These are phyloP conservation scores for Epizoanthus ramosus DNA, from an alignment of 92 coral and sea anemone genomes.

Conservation along the genomic window DNA sequence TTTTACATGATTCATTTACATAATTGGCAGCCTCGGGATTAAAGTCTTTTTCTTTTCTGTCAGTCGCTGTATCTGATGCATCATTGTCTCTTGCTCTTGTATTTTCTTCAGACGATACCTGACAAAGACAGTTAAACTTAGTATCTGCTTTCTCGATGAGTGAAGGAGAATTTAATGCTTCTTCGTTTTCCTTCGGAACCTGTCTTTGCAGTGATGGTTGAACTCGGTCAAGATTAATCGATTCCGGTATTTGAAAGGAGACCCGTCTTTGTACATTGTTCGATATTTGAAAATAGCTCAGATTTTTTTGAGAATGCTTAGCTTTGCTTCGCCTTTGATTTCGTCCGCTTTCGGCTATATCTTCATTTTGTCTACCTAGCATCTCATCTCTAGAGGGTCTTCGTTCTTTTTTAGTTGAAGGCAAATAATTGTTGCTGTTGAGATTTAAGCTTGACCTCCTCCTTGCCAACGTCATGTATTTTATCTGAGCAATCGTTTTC, in stretches of 20 bases:
- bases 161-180: neutral
- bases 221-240: neutral
- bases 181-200: neutral
- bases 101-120: too few relatives aligned
- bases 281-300: neutral
- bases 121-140: too few relatives aligned
- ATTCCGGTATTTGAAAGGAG: neutral
- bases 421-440: neutral
- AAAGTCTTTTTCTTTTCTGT: too few relatives aligned
- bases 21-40: too few relatives aligned
- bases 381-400: neutral
- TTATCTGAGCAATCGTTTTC: slow-evolving; percentile 28
- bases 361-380: neutral
- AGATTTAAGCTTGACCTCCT: neutral
- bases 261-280: neutral
- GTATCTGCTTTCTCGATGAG: neutral
- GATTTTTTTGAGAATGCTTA: neutral
- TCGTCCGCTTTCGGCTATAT: neutral
- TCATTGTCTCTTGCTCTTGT: too few relatives aligned
- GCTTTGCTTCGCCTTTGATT: neutral
- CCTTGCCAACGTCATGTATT: slow-evolving; percentile 13
- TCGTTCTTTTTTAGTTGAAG: neutral
- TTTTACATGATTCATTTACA: too few relatives aligned
- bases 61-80: too few relatives aligned
- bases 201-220: neutral